Percentiles rank a stretch among this genome's conserved stretches.
Conservation (phyloP, 2,113 vertebrate species). For the Platichthys stellatus region DNA sequence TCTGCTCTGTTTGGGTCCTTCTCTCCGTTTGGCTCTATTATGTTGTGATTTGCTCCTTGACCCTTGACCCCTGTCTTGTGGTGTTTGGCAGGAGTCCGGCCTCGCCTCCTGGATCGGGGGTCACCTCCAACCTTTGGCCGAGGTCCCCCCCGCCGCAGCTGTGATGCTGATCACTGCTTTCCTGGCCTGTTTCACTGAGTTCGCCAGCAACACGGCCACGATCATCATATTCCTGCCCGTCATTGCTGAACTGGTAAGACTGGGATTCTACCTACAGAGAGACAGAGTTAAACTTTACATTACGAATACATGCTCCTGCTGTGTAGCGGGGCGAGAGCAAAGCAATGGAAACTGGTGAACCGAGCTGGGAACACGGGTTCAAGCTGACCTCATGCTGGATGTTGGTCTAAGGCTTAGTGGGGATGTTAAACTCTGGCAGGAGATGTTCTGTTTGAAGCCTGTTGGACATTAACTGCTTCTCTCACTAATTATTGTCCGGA, state of each 20-base stretch:
- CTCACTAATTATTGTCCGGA: slow-evolving; percentile 57
- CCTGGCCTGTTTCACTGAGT: slow-evolving; percentile 94
- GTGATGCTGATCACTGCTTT: slow-evolving; percentile 90
- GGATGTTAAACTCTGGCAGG: slow-evolving; percentile 48
- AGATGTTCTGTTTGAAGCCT: slow-evolving; percentile 39
- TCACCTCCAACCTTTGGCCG: slow-evolving; percentile 89
- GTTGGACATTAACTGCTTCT: slow-evolving; percentile 68
- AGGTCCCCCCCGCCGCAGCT: slow-evolving; percentile 86
- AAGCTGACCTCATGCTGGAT: not conserved
- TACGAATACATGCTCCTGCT: not conserved
- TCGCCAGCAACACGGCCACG: slow-evolving; percentile 97
- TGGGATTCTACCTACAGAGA: not conserved
- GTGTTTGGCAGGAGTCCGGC: slow-evolving; percentile 89
- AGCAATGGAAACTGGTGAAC: no score
- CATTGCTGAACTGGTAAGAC: slow-evolving; percentile 92
- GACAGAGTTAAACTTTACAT: not conserved
- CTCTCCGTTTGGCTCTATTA: slow-evolving; percentile 48
- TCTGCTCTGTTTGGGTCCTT: slow-evolving; percentile 22
- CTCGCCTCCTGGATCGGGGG: slow-evolving; percentile 92
- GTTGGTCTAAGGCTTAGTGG: slow-evolving; percentile 1
- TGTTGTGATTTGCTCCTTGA: slow-evolving; percentile 52
- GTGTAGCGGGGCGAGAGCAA: no score
- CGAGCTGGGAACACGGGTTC: not conserved
- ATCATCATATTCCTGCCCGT: slow-evolving; percentile 96
- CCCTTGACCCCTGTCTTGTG: slow-evolving; percentile 27